Conservation (phyloP, 2,113 vertebrate species). For the Ovis aries region DNA sequence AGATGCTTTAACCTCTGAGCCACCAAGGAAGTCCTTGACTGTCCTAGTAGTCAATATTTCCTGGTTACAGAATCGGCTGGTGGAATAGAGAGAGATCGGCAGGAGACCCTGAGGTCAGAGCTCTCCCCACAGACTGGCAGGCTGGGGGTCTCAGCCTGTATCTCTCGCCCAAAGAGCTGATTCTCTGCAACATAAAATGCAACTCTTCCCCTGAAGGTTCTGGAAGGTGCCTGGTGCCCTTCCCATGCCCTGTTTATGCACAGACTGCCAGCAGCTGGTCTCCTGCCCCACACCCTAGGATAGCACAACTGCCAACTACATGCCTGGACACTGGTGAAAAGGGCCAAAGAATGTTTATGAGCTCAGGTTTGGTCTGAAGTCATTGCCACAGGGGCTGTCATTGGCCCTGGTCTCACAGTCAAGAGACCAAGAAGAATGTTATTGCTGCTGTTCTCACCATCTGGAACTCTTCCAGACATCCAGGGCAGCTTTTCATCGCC, state of each 20-base stretch:
- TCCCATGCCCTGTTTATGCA: not conserved
- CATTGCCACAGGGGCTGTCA: not conserved
- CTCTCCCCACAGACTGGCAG: not conserved
- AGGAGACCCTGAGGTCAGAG: not conserved
- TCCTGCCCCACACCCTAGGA: not conserved
- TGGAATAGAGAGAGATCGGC: not conserved
- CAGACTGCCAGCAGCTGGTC: not conserved
- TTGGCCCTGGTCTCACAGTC: not conserved
- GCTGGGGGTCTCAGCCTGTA: not conserved
- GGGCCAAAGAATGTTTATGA: conserved; percentile 2
- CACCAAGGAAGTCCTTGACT: not conserved
- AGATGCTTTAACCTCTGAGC: too few species aligned
- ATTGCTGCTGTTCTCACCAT: not conserved
- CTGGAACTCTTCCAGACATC: not conserved
- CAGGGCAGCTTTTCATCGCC: not conserved
- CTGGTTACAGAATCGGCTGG: not conserved
- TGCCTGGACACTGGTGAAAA: not conserved
- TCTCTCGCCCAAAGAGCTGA: not conserved
- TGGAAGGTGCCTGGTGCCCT: not conserved
- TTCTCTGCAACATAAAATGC: not conserved
- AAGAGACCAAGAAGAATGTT: not conserved
- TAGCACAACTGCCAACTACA: not conserved
- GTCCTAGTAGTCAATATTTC: not conserved
- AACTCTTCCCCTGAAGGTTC: not conserved
- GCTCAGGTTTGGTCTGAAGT: conserved; percentile 3